phyloP scores from a whole-genome alignment of 2,888 invertebrate species.

The Mayetiola destructor region DNA sequence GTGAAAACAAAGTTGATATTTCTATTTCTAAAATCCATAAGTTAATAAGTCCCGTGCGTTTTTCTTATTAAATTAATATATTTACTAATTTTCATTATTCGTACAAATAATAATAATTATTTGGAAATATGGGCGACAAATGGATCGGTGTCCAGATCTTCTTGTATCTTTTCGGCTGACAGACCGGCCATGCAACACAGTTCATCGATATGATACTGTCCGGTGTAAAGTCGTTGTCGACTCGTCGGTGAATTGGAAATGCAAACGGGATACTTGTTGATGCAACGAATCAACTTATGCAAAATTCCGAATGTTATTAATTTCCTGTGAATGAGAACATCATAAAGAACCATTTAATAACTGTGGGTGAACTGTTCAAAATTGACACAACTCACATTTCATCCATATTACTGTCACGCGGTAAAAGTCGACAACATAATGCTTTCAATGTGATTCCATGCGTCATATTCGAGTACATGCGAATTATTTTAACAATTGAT shows the following conservation, averaged over 20 bases:
- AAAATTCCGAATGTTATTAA: constrained; percentile 44
- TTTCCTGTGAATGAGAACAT: constrained; percentile 31
- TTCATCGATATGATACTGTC: constrained; percentile 69
- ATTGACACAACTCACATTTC: constrained; percentile 22
- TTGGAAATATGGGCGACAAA: constrained; percentile 71
- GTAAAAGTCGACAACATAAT: constrained; percentile 51
- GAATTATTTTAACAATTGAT: constrained; percentile 32
- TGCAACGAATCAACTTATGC: constrained; percentile 43
- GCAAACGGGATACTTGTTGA: constrained; percentile 41
- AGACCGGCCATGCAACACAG: constrained; percentile 76
- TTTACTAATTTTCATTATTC: too few relatives aligned
- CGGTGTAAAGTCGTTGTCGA: constrained; percentile 58
- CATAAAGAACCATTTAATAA: too few relatives aligned
- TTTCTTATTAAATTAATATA: too few relatives aligned
- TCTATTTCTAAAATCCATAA: too few relatives aligned
- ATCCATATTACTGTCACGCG: constrained; percentile 38
- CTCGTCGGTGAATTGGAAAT: constrained; percentile 36
- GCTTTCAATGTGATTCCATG: constrained; percentile 55
- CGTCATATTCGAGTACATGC: constrained; percentile 51
- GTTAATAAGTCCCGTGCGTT: too few relatives aligned
- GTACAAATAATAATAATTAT: too few relatives aligned
- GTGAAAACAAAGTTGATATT: too few relatives aligned
- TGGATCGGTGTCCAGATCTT: constrained; percentile 69
- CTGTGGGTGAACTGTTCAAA: background rate
- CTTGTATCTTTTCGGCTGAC: constrained; percentile 59